Conservation (phyloP, 1,140 invertebrate genomes). For the Bactericera cockerelli region DNA sequence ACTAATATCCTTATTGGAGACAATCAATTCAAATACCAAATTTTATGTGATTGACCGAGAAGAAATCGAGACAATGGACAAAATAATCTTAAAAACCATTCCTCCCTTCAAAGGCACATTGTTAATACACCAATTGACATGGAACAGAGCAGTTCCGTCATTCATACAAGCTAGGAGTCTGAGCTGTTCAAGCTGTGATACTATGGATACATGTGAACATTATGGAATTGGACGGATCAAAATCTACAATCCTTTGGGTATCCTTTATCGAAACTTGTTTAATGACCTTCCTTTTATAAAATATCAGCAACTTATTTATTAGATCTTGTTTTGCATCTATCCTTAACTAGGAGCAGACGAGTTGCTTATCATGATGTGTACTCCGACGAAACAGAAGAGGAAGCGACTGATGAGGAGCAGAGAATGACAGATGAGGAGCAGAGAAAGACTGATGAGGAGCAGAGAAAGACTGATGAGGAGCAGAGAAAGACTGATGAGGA, state of each 20-base stretch:
- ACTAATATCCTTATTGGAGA: conserved; percentile 9
- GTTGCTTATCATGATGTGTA: too few relatives aligned
- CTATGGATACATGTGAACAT: neutral
- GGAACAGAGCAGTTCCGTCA: neutral
- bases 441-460: neutral
- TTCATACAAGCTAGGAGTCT: neutral
- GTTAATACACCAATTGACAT: conserved; percentile 13
- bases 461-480: too few relatives aligned
- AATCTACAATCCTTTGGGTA: neutral
- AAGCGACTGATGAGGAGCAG: neutral
- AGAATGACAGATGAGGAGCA: neutral
- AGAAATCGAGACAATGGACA: conserved; percentile 13
- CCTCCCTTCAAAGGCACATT: conserved; percentile 16
- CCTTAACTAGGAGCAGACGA: too few relatives aligned
- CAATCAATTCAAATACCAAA: neutral
- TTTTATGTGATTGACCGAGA: conserved; percentile 11
- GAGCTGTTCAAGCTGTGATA: conserved; percentile 1
- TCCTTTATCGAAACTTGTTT: too few relatives aligned
- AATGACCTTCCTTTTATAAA: neutral
- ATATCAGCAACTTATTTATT: too few relatives aligned
- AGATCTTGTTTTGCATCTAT: too few relatives aligned
- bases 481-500: too few relatives aligned
- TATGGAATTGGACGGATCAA: conserved; percentile 3
- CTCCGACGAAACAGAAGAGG: neutral
- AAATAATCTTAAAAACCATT: neutral